Evolutionary conservation across 2,888 invertebrate species (phyloP), one percentile per base, ranked within the genome.

Genomic region (Sepioteuthis lessoniana): DNA sequence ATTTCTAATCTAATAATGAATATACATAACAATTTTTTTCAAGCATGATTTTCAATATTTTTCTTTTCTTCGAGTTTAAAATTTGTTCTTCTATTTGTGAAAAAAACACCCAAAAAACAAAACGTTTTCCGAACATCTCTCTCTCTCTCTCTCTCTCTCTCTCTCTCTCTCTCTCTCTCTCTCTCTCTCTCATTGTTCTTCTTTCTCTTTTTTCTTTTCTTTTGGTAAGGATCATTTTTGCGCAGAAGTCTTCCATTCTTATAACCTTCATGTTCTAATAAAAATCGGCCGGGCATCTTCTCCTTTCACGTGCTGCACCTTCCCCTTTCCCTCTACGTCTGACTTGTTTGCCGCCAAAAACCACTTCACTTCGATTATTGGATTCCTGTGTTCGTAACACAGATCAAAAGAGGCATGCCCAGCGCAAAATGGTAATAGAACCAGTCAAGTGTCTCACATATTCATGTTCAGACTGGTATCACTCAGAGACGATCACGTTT

Each of bases 301-400:
- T 76, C 3, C 76, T 76, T n/a, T 76, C 76, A 76, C 35, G 76
- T 76, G 76, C 0, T 55, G 1, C 7, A 0, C 25, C 25, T n/a
- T 76, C 0, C 19, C 5, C 55, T 19, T 55, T 0, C 25, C 25
- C 76, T 16, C 35, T 13, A n/a, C 16, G 10, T n/a, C 16, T 16
- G 16, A 16, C 76, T 25, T 25, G n/a, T 76, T n/a, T n/a, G 4
- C 13, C 76, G 19, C n/a, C 76, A n/a, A 76, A 76, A n/a, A 76
- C 76, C 76, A 76, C 76, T 76, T 76, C 76, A 76, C n/a, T 76
- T n/a, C 76, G n/a, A n/a, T 76, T 76, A 76, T 76, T 76, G n/a
- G 76, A 76, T 76, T 76, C 76, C n/a, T 35, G 76, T 76, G 76
- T 76, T 76, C 76, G n/a, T 76, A 2, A 76, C n/a, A 76, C n/a